Evolutionary conservation across 2,113 vertebrate genomes (phyloP).

Genomic region (Carlito syrichta): DNA sequence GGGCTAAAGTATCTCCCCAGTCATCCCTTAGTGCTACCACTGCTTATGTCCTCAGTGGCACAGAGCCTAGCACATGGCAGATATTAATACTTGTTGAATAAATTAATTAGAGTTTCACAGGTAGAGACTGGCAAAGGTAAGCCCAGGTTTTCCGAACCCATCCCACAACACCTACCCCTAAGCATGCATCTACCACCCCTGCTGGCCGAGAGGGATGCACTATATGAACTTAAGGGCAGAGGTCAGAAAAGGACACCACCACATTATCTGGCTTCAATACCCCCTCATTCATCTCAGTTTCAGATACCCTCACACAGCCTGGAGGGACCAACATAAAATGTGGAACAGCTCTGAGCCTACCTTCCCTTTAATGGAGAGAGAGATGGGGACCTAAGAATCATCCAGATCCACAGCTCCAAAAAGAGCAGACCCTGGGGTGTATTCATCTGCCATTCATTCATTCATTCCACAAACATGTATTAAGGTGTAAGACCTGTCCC

Average conservation of each 20-base stretch:
- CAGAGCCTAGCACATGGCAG: background rate
- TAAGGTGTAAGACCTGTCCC: background rate
- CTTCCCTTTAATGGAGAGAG: background rate
- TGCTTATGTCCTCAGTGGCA: background rate
- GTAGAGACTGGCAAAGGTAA: background rate
- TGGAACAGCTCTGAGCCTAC: background rate
- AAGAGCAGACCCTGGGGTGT: background rate
- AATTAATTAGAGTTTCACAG: background rate
- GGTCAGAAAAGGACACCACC: background rate
- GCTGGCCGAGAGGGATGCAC: background rate
- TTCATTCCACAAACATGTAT: background rate
- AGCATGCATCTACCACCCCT: background rate
- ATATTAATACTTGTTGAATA: slow-evolving; percentile 25
- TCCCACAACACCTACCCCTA: background rate
- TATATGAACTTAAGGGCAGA: background rate
- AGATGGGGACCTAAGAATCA: background rate
- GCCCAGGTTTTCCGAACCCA: background rate
- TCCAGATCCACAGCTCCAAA: background rate
- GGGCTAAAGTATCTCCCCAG: background rate
- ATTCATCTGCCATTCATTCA: background rate
- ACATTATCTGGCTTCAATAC: background rate
- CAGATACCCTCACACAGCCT: background rate
- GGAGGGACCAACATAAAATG: background rate
- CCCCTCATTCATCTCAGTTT: background rate
- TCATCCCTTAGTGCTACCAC: background rate